Percentiles rank a stretch among this genome's conserved stretches.
phyloP scores from a whole-genome alignment of 2,888 invertebrate genomes.

The Amphipyra berbera region DNA sequence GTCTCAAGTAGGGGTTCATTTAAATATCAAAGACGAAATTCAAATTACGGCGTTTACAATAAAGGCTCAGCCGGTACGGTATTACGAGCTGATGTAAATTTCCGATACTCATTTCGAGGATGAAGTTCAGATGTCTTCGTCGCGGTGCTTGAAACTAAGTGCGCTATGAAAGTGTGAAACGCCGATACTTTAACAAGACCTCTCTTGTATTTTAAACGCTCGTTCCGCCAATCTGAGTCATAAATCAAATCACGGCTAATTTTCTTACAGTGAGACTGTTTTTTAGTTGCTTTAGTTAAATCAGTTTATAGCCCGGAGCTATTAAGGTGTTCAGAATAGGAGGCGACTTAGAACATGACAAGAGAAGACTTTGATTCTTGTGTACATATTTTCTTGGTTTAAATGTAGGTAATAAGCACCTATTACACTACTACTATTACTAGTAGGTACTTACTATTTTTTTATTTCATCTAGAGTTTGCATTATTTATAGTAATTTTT shows the following conservation, averaged over 20 bases:
- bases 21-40: constrained; percentile 90
- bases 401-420: too few species aligned
- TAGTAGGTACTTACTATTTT: too few species aligned
- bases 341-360: too few species aligned
- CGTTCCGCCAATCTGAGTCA: constrained; percentile 44
- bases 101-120: constrained; percentile 89
- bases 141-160: constrained; percentile 73
- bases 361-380: too few species aligned
- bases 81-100: constrained; percentile 89
- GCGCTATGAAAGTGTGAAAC: constrained; percentile 56
- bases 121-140: constrained; percentile 85
- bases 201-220: constrained; percentile 54
- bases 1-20: constrained; percentile 89
- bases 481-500: too few species aligned
- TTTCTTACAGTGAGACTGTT: constrained; percentile 30
- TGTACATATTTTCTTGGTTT: too few species aligned
- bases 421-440: too few species aligned
- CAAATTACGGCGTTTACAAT: constrained; percentile 90
- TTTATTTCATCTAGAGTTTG: too few species aligned
- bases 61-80: constrained; percentile 87
- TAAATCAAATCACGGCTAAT: constrained; percentile 52
- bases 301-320: neutral
- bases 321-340: neutral
- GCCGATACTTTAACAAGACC: constrained; percentile 56
- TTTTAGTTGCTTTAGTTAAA: constrained; percentile 21